phyloP scores from a whole-genome alignment of 2,888 invertebrate species.

The Mimas tiliae region DNA sequence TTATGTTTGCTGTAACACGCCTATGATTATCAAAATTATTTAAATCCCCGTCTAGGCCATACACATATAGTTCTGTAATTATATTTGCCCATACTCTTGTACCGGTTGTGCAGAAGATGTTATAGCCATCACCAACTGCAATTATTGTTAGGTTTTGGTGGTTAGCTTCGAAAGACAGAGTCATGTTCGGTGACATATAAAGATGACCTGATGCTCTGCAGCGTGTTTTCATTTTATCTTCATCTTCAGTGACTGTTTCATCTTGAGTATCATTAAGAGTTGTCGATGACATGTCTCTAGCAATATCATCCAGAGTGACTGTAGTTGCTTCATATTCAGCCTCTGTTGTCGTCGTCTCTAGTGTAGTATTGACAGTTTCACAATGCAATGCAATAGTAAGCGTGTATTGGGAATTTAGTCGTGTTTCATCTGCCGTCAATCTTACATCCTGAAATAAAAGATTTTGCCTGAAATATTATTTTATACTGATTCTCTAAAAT shows the following conservation, averaged over 20 bases:
- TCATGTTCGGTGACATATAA: constrained; percentile 53
- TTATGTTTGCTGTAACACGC: constrained; percentile 44
- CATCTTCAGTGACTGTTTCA: constrained; percentile 26
- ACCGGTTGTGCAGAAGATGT: constrained; percentile 49
- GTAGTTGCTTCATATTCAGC: neutral
- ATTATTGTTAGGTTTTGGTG: constrained; percentile 51
- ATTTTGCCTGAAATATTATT: neutral
- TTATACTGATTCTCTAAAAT: neutral
- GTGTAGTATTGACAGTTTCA: constrained; percentile 37
- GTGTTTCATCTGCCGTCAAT: constrained; percentile 61
- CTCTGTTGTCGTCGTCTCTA: neutral
- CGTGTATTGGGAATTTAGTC: constrained; percentile 55
- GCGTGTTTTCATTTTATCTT: constrained; percentile 29
- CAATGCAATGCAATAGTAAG: constrained; percentile 67
- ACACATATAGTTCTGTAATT: constrained; percentile 60
- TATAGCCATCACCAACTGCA: constrained; percentile 52
- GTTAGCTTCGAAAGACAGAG: constrained; percentile 56
- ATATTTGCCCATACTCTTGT: constrained; percentile 48
- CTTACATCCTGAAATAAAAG: constrained; percentile 57
- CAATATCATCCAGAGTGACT: neutral
- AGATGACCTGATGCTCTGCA: constrained; percentile 62
- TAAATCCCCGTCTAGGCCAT: constrained; percentile 61
- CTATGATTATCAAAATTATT: constrained; percentile 73
- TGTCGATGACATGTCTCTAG: constrained; percentile 25
- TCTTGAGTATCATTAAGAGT: constrained; percentile 23